phyloP scores from a whole-genome alignment of 2,888 invertebrate genomes.

The Halictus ligatus region DNA sequence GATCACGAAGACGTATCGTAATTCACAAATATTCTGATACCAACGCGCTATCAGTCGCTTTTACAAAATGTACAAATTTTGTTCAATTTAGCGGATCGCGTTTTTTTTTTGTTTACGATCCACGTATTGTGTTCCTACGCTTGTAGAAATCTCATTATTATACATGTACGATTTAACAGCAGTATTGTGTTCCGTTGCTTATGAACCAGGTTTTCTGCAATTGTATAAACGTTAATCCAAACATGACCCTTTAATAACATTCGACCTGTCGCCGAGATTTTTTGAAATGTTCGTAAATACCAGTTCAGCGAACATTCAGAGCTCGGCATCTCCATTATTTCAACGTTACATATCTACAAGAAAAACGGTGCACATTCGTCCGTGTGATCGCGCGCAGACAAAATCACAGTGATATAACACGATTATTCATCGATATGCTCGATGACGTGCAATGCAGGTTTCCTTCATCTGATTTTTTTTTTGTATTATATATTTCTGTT shows the following conservation, averaged over 20 bases:
- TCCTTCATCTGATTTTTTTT: constrained; percentile 3
- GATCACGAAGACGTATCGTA: constrained; percentile 13
- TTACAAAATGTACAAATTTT: constrained; percentile 52
- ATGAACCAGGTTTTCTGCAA: constrained; percentile 42
- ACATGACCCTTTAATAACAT: constrained; percentile 60
- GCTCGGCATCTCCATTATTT: constrained; percentile 33
- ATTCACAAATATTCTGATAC: constrained; percentile 22
- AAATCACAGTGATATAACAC: constrained; percentile 57
- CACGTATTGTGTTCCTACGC: not conserved
- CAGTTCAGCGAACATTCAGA: constrained; percentile 22
- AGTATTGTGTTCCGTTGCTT: constrained; percentile 35
- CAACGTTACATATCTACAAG: constrained; percentile 53
- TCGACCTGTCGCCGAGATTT: constrained; percentile 40
- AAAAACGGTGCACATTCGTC: constrained; percentile 47
- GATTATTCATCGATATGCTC: not conserved
- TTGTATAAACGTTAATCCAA: constrained; percentile 58
- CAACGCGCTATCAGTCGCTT: constrained; percentile 26
- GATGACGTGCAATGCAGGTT: constrained; percentile 18
- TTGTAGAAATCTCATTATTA: constrained; percentile 65
- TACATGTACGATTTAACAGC: constrained; percentile 70
- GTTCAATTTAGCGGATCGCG: constrained; percentile 22
- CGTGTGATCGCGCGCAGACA: constrained; percentile 47
- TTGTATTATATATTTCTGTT: not conserved
- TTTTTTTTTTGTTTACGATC: constrained; percentile 12
- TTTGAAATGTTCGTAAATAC: constrained; percentile 30